Evolutionary conservation across 2,113 vertebrate species (phyloP), one percentile per base, ranked within the genome.

Genomic region (Lucifuga dentata): DNA sequence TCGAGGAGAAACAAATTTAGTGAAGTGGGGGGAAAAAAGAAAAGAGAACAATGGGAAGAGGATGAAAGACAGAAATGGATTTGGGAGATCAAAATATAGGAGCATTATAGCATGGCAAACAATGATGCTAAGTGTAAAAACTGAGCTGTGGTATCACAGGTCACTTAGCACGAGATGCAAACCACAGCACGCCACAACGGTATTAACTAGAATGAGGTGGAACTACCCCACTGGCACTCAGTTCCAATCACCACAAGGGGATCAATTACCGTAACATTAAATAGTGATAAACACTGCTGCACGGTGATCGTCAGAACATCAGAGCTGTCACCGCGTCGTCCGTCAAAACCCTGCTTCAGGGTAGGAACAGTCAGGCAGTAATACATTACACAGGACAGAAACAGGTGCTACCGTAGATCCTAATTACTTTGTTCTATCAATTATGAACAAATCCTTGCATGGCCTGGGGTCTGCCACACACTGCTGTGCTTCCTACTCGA

Each of bases 391-490:
- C 38, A 52, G 85, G 79, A 89, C 81, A 78, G 89, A 90, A 91
- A 93, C 92, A 93, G 92, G 91, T 93, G 92, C 83, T 86, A 49
- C 65, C 55, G 59, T 87, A 81, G 83, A 85, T 84, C 85, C 78
- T 90, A 91, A 93, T 92, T 88, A 93, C 86, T 87, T 87, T 86
- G 70, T 85, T 91, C 91, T 82, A 92, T 92, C 89, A 92, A 92
- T 93, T 91, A 92, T 89, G 87, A 78, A 78, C 68, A 84, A 76
- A 89, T 76, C 72, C 78, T 61, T 77, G 61, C 84, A 88, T 82
- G 77, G 85, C 90, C 89, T 23, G 56, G 76, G 85, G 91, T 89
- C 65, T 75, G 65, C 48, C 69, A 75, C 85, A 62, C 81, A 73
- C 78, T 66, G 62, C 68, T 83, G 80, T 62, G 59, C 80, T 78